A percentile compares a stretch with the other conserved stretches of the same genome.
phyloP scores from a whole-genome alignment of 2,113 vertebrate species.

The Centropristis striata region DNA sequence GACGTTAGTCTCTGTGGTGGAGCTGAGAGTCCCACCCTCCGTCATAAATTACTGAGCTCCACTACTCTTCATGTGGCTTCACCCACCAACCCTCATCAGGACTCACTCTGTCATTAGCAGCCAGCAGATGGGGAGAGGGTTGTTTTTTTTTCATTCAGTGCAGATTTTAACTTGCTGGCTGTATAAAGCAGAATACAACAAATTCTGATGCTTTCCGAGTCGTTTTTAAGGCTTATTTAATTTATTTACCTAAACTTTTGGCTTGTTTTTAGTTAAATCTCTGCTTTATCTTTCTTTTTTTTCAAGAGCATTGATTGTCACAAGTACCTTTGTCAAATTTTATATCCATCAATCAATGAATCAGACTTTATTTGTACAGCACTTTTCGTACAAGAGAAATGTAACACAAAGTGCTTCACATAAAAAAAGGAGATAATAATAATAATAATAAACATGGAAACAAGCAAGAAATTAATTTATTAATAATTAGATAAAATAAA shows the following conservation, averaged over 20 bases:
- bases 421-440: too few species aligned
- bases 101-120: slow-evolving; percentile 81
- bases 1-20: slow-evolving; percentile 58
- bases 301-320: not conserved
- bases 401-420: too few species aligned
- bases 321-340: too few species aligned
- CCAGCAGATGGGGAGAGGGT: slow-evolving; percentile 65
- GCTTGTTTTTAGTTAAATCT: slow-evolving; percentile 1
- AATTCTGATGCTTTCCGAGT: not conserved
- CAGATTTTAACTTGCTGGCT: slow-evolving; percentile 45
- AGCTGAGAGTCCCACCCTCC: slow-evolving; percentile 73
- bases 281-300: not conserved
- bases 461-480: too few species aligned
- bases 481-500: too few species aligned
- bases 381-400: too few species aligned
- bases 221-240: not conserved
- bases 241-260: not conserved
- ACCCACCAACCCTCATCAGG: slow-evolving; percentile 74
- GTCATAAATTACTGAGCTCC: slow-evolving; percentile 69
- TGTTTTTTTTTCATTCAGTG: slow-evolving; percentile 49
- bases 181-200: slow-evolving; percentile 30
- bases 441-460: too few species aligned
- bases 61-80: slow-evolving; percentile 79
- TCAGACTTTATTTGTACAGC: too few species aligned
- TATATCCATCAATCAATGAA: too few species aligned